Base-by-base conservation (phyloP, 2,888 invertebrate species). In the Emesis russula region DNA sequence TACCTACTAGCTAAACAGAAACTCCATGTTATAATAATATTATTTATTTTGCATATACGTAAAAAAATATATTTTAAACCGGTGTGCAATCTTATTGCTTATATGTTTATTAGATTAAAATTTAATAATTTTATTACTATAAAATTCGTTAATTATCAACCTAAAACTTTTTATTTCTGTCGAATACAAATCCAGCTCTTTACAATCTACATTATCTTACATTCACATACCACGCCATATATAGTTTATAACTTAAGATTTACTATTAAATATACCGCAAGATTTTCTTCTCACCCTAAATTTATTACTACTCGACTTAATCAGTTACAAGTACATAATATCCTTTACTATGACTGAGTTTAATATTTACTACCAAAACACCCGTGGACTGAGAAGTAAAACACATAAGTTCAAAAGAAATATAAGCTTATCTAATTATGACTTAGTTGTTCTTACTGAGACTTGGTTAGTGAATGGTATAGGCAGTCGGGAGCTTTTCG, bases 311-410 rank as follows among this genome's bases (percentile, higher is more conserved):
- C 5, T 4, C 44, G 44, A 53, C 3, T 53, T n/a, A n/a, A n/a
- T 1, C 53, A n/a, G 5, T 13, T 11, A 13, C 11, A 53, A 53
- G n/a, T 15, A 53, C 53, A 53, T 53, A 5, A 15, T n/a, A 4
- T 53, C 53, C n/a, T 5, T 53, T 4, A n/a, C n/a, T 13, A 53
- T 53, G n/a, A n/a, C n/a, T 53, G n/a, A 5, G 4, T 53, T 53
- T 53, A 53, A 53, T 53, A n/a, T 53, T n/a, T n/a, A 53, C 5
- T 53, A 53, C 44, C 44, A 48, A 48, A 48, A 3, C n/a, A 53
- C 48, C n/a, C 48, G 48, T n/a, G 48, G 48, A 53, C n/a, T n/a
- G 48, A 53, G 48, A 53, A 53, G n/a, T n/a, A 53, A 53, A 53
- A 53, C 48, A 53, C 15, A n/a, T 15, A n/a, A 4, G 2, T 53